Percentiles rank a stretch among this genome's conserved stretches.
Evolutionary conservation across 2,888 invertebrate genomes (phyloP).

Genomic region (Abscondita cerata): DNA sequence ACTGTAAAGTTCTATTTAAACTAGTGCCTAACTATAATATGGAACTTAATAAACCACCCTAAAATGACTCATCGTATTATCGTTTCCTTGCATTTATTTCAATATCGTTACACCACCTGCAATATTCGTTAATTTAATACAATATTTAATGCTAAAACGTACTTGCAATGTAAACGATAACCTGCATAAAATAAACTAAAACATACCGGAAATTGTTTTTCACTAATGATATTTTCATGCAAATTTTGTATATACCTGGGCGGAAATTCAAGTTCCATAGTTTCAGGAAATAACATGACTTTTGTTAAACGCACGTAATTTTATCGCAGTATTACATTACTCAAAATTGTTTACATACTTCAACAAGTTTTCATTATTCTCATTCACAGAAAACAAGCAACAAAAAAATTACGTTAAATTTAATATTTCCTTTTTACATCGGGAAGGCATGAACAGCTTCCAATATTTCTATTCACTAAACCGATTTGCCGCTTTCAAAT

Average conservation of each 20-base stretch:
- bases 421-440: constrained; percentile 5
- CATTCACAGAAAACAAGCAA: background rate
- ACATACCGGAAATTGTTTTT: constrained; percentile 7
- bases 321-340: background rate
- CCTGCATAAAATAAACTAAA: constrained; percentile 8
- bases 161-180: background rate
- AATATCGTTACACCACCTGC: constrained; percentile 7
- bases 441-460: constrained; percentile 3
- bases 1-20: constrained; percentile 26
- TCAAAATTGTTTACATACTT: too few relatives aligned
- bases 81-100: background rate
- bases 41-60: constrained; percentile 15
- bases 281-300: constrained; percentile 5
- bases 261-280: constrained; percentile 2
- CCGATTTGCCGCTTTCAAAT: constrained; percentile 9
- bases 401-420: constrained; percentile 3
- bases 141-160: background rate
- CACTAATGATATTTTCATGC: constrained; percentile 13
- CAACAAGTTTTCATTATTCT: too few relatives aligned
- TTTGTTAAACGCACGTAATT: background rate
- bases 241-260: constrained; percentile 9
- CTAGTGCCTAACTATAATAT: constrained; percentile 16
- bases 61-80: background rate
- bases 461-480: constrained; percentile 11
- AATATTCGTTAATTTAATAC: too few relatives aligned